Evolutionary conservation across 2,797 vertebrate genomes (phyloP).

Genomic region (Mycteria americana): DNA sequence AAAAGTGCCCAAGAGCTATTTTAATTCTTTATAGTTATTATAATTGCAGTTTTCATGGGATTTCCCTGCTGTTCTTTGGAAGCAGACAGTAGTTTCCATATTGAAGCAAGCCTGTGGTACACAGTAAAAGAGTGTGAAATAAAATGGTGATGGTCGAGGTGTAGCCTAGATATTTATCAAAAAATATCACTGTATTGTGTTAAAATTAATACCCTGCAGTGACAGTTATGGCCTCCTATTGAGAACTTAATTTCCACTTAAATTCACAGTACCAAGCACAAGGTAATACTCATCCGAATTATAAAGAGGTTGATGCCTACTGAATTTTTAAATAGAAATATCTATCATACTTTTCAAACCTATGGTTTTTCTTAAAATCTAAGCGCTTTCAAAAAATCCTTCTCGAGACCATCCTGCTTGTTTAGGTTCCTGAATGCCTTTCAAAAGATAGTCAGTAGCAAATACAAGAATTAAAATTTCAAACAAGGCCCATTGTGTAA

Average conservation of each 20-base stretch:
- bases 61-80: constrained; percentile 40
- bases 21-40: constrained; percentile 45
- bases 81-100: background rate
- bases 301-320: background rate
- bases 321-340: background rate
- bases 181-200: background rate
- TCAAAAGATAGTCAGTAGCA: background rate
- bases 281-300: background rate
- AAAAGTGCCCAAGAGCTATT: constrained; percentile 59
- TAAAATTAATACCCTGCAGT: background rate
- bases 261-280: background rate
- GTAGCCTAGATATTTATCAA: background rate
- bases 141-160: background rate
- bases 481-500: background rate
- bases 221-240: background rate
- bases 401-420: background rate
- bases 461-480: background rate
- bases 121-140: background rate
- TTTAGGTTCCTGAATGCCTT: background rate
- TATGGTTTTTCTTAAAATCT: background rate
- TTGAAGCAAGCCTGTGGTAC: background rate
- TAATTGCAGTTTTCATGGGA: constrained; percentile 53
- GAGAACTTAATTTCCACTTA: constrained; percentile 24
- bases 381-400: background rate
- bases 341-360: background rate